phyloP scores from a whole-genome alignment of 2,888 invertebrate species.

The Meandrusa payeni region DNA sequence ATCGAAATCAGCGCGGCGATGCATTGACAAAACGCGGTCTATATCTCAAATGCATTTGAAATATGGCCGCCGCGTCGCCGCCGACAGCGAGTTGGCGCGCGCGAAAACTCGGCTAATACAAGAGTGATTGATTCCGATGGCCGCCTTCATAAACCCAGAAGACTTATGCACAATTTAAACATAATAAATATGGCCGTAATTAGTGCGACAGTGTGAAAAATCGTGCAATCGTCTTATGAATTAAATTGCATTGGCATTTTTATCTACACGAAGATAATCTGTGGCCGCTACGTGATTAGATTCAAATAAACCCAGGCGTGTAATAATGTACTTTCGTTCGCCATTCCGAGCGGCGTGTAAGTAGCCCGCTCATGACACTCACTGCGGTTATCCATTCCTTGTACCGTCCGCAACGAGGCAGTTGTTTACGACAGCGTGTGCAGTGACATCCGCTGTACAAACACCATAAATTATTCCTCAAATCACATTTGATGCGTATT shows the following conservation, averaged over 20 bases:
- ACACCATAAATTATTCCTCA: constrained; percentile 76
- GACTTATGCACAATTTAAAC: constrained; percentile 21
- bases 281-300: neutral
- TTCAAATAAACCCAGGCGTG: constrained; percentile 5
- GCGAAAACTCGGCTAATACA: constrained; percentile 65
- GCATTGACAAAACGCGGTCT: constrained; percentile 75
- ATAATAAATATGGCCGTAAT: constrained; percentile 22
- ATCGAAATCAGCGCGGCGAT: constrained; percentile 75
- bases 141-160: constrained; percentile 34
- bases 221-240: constrained; percentile 1
- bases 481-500: constrained; percentile 77
- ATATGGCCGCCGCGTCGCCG: constrained; percentile 67
- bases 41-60: constrained; percentile 74
- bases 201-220: constrained; percentile 20
- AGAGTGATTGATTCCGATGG: constrained; percentile 68
- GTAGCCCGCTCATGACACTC: constrained; percentile 34
- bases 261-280: constrained; percentile 1
- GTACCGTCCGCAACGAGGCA: constrained; percentile 38
- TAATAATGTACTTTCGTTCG: constrained; percentile 7
- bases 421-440: constrained; percentile 62
- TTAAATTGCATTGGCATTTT: constrained; percentile 2
- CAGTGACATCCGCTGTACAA: constrained; percentile 65
- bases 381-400: constrained; percentile 43
- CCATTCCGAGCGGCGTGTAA: constrained; percentile 8
- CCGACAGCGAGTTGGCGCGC: constrained; percentile 72